phyloP scores from a whole-genome alignment of 2,797 vertebrate genomes.

The Poecilia wingei region DNA sequence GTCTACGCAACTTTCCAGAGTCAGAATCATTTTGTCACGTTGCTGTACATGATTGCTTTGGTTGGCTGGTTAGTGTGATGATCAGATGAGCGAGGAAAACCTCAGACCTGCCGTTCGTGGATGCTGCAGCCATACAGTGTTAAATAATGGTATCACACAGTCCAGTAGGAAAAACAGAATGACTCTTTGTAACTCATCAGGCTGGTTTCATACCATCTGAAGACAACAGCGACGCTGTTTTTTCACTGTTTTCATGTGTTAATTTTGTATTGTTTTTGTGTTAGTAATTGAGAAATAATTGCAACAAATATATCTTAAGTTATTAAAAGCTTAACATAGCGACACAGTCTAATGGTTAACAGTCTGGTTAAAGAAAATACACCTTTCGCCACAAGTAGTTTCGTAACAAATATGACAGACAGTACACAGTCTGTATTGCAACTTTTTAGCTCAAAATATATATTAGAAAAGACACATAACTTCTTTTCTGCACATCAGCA shows the following conservation, averaged over 20 bases:
- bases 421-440: conserved; percentile 56
- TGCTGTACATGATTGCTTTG: conserved; percentile 60
- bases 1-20: conserved; percentile 25
- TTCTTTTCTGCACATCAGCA: conserved; percentile 44
- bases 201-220: conserved; percentile 67
- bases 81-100: conserved; percentile 13
- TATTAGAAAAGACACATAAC: conserved; percentile 33
- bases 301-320: conserved; percentile 17
- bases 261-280: conserved; percentile 8
- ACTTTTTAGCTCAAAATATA: conserved; percentile 56
- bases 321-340: conserved; percentile 40
- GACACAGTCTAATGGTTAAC: conserved; percentile 55
- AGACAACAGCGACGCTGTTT: conserved; percentile 21
- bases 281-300: conserved; percentile 21
- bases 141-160: conserved; percentile 44
- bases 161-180: conserved; percentile 59
- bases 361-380: conserved; percentile 59
- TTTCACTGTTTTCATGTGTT: conserved; percentile 25
- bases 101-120: conserved; percentile 24
- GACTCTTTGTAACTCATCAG: conserved; percentile 57
- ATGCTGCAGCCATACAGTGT: conserved; percentile 19
- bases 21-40: conserved; percentile 43
- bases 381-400: conserved; percentile 41
- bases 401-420: conserved; percentile 44
- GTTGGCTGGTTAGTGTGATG: conserved; percentile 62